phyloP scores from a whole-genome alignment of 2,888 invertebrate species.

The Noctua fimbriata region DNA sequence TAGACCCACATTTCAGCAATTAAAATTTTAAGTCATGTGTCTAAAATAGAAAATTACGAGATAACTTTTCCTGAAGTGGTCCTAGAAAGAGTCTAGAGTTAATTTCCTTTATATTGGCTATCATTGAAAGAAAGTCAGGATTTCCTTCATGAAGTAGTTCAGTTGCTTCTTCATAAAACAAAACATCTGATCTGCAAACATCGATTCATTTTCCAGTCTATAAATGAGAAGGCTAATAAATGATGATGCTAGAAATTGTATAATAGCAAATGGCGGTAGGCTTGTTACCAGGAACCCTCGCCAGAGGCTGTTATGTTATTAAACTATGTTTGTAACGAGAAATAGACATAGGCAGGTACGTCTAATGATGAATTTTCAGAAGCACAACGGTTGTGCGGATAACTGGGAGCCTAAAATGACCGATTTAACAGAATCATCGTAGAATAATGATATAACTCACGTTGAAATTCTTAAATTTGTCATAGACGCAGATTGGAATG shows the following conservation, averaged over 20 bases:
- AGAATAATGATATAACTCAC: neutral
- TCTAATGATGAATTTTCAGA: conserved; percentile 13
- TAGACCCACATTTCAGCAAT: neutral
- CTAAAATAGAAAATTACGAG: too few relatives aligned
- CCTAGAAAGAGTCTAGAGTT: neutral
- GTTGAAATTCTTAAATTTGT: neutral
- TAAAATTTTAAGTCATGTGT: neutral
- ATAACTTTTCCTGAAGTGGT: neutral
- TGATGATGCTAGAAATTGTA: conserved; percentile 26
- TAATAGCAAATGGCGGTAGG: conserved; percentile 22
- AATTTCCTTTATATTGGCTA: neutral
- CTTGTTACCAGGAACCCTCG: conserved; percentile 11
- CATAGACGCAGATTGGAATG: too few relatives aligned
- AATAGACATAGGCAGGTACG: neutral
- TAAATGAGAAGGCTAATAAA: conserved; percentile 3
- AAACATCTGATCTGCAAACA: neutral
- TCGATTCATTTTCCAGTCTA: neutral
- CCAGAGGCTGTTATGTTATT: conserved; percentile 29
- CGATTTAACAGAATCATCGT: neutral
- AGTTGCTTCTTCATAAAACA: neutral
- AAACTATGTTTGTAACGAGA: conserved; percentile 22
- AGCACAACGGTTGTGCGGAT: neutral
- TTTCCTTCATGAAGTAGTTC: neutral
- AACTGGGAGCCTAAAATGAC: neutral
- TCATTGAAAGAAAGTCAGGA: neutral